A percentile compares a stretch with the other conserved stretches of the same genome.
phyloP scores from a whole-genome alignment of 2,888 invertebrate species.

The Mesorhabditis sp. region DNA sequence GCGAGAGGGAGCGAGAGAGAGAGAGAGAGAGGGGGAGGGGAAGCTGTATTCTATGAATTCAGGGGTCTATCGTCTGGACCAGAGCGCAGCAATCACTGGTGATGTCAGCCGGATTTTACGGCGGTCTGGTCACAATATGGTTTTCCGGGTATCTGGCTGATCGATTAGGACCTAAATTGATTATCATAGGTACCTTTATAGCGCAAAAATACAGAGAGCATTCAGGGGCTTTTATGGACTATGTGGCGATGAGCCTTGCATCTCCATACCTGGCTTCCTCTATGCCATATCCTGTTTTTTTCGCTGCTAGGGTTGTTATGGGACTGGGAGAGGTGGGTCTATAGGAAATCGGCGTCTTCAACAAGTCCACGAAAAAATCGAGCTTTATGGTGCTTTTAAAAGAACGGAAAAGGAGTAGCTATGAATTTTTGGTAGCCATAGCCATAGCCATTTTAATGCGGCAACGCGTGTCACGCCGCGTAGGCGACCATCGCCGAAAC shows the following conservation, averaged over 20 bases:
- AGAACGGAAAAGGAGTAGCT: too few species aligned
- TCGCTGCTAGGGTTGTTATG: neutral
- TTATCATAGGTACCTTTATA: neutral
- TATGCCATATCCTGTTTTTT: neutral
- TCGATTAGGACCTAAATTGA: neutral
- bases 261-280: neutral
- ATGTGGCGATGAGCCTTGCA: neutral
- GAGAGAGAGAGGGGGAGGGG: constrained; percentile 11
- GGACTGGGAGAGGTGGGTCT: neutral
- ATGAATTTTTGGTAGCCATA: too few species aligned
- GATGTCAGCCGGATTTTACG: neutral
- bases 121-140: neutral
- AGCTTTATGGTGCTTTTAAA: too few species aligned
- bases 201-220: neutral
- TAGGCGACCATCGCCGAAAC: too few species aligned
- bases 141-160: neutral
- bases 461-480: too few species aligned
- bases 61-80: neutral
- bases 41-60: too few species aligned
- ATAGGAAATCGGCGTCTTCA: too few species aligned
- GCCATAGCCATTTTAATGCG: too few species aligned
- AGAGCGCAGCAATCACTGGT: neutral
- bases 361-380: too few species aligned
- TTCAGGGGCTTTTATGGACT: neutral
- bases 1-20: neutral